phyloP scores from a whole-genome alignment of 2,888 invertebrate genomes.

The Volucella inflata region DNA sequence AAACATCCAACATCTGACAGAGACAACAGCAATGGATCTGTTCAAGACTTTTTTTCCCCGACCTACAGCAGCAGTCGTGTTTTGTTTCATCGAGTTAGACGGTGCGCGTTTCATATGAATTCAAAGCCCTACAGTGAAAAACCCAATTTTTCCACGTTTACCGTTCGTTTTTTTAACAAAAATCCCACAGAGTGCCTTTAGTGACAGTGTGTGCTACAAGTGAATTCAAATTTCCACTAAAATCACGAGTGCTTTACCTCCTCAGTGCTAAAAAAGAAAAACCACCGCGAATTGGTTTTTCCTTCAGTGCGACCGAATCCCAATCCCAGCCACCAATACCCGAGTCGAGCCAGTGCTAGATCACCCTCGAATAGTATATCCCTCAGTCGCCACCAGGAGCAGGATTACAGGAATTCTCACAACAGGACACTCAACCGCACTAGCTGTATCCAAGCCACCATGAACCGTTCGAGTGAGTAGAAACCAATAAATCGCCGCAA shows the following conservation, averaged over 20 bases:
- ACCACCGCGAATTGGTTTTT: too few species aligned
- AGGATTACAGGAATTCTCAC: constrained; percentile 14
- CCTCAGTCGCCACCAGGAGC: background rate
- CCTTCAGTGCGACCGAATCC: too few species aligned
- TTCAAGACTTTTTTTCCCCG: constrained; percentile 34
- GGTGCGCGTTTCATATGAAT: constrained; percentile 53
- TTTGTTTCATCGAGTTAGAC: constrained; percentile 60
- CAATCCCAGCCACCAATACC: too few species aligned
- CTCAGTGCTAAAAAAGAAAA: too few species aligned
- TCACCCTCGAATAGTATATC: background rate
- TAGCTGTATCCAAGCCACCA: background rate
- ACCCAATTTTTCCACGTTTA: constrained; percentile 32
- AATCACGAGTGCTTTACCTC: constrained; percentile 14
- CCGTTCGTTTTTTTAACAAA: constrained; percentile 34
- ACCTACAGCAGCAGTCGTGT: constrained; percentile 52
- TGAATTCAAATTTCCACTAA: too few species aligned
- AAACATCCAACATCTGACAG: constrained; percentile 41
- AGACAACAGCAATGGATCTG: constrained; percentile 45
- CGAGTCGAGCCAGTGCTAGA: too few species aligned
- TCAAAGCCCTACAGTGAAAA: constrained; percentile 9
- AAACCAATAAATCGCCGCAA: constrained; percentile 11
- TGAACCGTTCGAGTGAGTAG: constrained; percentile 74
- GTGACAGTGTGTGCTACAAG: constrained; percentile 11
- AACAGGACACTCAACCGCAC: background rate
- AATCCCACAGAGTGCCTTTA: constrained; percentile 1